Conservation (phyloP, 2,888 invertebrate species). For the Drosophila pegasa region DNA sequence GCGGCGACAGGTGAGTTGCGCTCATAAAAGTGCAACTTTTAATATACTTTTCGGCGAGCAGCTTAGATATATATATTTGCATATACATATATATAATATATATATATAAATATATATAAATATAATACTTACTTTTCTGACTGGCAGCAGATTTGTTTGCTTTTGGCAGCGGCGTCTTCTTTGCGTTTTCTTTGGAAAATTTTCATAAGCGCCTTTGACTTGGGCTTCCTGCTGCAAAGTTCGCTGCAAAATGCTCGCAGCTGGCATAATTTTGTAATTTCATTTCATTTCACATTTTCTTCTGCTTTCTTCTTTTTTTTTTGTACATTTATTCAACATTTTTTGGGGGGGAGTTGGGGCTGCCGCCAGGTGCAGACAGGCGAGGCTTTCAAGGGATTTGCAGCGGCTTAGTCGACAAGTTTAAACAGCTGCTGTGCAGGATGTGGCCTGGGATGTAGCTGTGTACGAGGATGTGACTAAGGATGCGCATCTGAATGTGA, state of each 20-base stretch:
- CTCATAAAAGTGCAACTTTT: conserved; percentile 31
- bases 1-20: too few relatives aligned
- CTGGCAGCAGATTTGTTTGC: conserved; percentile 55
- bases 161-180: conserved; percentile 26
- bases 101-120: conserved; percentile 16
- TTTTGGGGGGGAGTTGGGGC: conserved; percentile 8
- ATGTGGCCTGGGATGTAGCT: conserved; percentile 28
- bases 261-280: conserved; percentile 79
- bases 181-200: conserved; percentile 23
- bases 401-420: conserved; percentile 71
- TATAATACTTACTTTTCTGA: conserved; percentile 22
- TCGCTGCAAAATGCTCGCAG: conserved; percentile 53
- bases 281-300: conserved; percentile 55
- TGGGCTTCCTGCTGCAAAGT: conserved; percentile 28
- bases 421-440: conserved; percentile 66
- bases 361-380: conserved; percentile 71
- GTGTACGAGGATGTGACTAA: conserved; percentile 22
- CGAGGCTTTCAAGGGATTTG: conserved; percentile 70
- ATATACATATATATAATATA: conserved; percentile 5
- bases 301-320: conserved; percentile 23
- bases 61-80: conserved; percentile 10
- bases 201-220: conserved; percentile 60
- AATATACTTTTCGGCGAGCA: conserved; percentile 14
- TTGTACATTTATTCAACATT: conserved; percentile 15
- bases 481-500: conserved; percentile 19